Base-by-base conservation (phyloP, 2,888 invertebrate genomes). In the Eupithecia centaureata region DNA sequence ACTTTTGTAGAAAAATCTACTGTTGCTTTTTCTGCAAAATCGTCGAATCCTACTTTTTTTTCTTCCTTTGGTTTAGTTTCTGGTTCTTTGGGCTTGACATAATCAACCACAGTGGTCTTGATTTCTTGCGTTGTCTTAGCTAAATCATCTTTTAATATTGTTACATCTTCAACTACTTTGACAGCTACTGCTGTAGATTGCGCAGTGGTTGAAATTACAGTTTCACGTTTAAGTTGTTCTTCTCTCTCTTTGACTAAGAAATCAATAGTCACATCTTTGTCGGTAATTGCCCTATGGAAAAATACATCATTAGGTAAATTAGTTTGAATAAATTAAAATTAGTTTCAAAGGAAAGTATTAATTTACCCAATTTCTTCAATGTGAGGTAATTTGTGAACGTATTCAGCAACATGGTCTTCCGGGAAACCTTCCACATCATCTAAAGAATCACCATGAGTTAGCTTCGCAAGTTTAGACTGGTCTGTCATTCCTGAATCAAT, bases 351-450 rank as follows among this genome's bases (percentile, higher is more conserved):
- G 52, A 15, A 52, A 27, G 25, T 1, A 27, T 57, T 32, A 0
- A 15, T 81, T 79, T 85, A 93, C 94, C 92, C 86, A 28, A 89
- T 83, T 87, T 94, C 94, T 67, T 89, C 86, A 74, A 94, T 94
- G 74, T 93, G 88, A 52, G 94, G 94, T 58, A 94, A 76, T 79
- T 87, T 92, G 73, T 90, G 91, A 22, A 92, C 82, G 67, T 92
- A 92, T 74, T 93, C 93, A 30, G 84, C 84, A 2, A 91, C 90
- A 69, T 92, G 92, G 68, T 92, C 92, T 81, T 93, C 93, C 33
- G 93, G 94, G 57, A 94, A 94, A 35, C 91, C 93, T 87, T 94
- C 94, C 1, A 93, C 93, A 42, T 94, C 94, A 82, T 94, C 94
- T 66, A 94, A 82, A 5, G 94, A 94, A 76, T 94, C 94, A 47